Conservation (phyloP, 2,888 invertebrate genomes). For the Strigamia maritima region DNA sequence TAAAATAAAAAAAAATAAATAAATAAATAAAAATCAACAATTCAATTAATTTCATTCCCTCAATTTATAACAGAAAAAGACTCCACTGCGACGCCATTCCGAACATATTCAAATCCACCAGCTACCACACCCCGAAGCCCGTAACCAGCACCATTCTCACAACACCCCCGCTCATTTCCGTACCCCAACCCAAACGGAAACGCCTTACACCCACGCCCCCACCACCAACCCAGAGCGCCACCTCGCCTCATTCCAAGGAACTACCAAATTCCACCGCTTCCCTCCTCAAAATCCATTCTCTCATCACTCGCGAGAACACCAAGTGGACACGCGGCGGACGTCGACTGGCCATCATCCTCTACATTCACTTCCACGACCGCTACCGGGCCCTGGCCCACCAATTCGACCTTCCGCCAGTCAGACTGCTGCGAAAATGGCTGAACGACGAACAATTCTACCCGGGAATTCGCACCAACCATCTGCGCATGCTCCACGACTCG, state of each 20-base stretch:
- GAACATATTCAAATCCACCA: neutral
- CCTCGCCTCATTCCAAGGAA: neutral
- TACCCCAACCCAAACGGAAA: too few species aligned
- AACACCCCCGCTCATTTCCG: too few species aligned
- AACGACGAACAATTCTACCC: neutral
- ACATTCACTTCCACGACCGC: neutral
- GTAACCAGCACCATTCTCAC: neutral
- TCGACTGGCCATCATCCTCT: neutral
- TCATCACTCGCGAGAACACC: neutral
- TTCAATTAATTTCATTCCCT: neutral
- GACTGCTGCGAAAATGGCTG: neutral
- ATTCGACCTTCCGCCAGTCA: neutral
- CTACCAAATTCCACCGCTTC: neutral
- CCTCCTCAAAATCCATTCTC: neutral
- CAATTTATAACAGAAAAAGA: slow-evolving; percentile 18
- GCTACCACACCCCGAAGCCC: neutral
- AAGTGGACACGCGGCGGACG: neutral
- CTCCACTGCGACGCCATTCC: slow-evolving; percentile 5
- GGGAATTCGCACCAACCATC: neutral
- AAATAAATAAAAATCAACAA: neutral
- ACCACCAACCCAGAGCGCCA: neutral
- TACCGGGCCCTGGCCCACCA: neutral
- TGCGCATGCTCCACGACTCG: neutral
- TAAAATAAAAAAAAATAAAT: neutral
- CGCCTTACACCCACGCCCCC: neutral